A percentile compares a stretch with the other conserved stretches of the same genome.
phyloP scores from a whole-genome alignment of 2,113 vertebrate species.

The Xiphophorus maculatus region DNA sequence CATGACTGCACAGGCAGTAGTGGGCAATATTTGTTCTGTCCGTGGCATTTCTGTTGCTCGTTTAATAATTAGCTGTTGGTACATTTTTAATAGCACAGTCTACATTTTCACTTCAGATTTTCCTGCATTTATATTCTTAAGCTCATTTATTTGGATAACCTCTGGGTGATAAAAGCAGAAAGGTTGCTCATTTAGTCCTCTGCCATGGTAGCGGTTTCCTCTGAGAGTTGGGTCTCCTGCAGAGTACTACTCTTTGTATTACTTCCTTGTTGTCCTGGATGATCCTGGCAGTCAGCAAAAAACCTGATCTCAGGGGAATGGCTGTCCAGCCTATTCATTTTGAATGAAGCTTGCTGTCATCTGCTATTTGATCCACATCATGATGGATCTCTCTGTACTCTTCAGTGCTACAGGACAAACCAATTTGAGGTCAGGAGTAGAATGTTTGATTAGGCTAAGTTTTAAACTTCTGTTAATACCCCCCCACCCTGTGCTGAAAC shows the following conservation, averaged over 20 bases:
- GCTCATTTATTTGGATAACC: slow-evolving; percentile 54
- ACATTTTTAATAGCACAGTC: slow-evolving; percentile 9
- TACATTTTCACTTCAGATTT: slow-evolving; percentile 2
- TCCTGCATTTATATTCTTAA: slow-evolving; percentile 31
- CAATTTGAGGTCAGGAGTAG: not conserved
- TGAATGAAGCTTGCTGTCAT: slow-evolving; percentile 65
- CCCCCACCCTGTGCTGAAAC: slow-evolving; percentile 35
- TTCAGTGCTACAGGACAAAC: slow-evolving; percentile 9
- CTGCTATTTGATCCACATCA: slow-evolving; percentile 47
- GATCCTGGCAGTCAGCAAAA: slow-evolving; percentile 32
- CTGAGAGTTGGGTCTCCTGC: slow-evolving; percentile 33
- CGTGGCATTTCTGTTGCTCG: slow-evolving; percentile 8
- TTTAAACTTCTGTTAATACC: slow-evolving; percentile 9
- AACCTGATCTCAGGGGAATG: slow-evolving; percentile 53
- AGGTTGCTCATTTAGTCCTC: slow-evolving; percentile 48
- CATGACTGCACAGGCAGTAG: not conserved
- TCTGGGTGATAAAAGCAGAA: not conserved
- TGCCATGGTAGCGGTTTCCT: slow-evolving; percentile 45
- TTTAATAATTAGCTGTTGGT: slow-evolving; percentile 18
- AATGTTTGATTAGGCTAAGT: slow-evolving; percentile 31
- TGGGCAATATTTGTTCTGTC: slow-evolving; percentile 4
- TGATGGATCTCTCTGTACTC: slow-evolving; percentile 21
- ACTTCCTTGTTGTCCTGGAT: slow-evolving; percentile 43
- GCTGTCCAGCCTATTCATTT: slow-evolving; percentile 69
- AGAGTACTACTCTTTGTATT: not conserved